These are phyloP conservation scores for Danaus chrysippus DNA, from an alignment of 2,888 invertebrate species.

Conservation along the genomic window DNA sequence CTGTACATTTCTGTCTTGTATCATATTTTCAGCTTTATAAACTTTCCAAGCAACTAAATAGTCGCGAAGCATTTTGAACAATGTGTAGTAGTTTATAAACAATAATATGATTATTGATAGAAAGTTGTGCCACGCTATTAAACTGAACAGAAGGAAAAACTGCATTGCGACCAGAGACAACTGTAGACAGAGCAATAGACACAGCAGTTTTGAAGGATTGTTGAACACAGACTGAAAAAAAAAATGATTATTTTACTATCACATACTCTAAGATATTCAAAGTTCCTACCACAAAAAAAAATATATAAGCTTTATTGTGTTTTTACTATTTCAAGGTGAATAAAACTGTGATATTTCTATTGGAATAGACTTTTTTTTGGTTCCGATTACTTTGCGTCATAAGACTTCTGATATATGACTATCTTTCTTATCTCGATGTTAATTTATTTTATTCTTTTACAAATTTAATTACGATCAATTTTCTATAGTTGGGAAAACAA, in stretches of 20 bases:
- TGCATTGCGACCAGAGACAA: constrained; percentile 85
- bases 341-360: no score
- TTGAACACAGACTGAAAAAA: constrained; percentile 87
- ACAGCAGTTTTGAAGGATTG: constrained; percentile 89
- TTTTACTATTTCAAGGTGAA: no score
- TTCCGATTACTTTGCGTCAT: no score
- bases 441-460: no score
- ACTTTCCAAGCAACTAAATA: constrained; percentile 91
- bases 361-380: no score
- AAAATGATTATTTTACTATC: constrained; percentile 1
- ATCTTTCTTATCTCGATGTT: no score
- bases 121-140: constrained; percentile 95
- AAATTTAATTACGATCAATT: no score
- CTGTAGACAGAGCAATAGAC: constrained; percentile 85
- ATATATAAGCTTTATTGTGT: no score
- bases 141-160: constrained; percentile 87
- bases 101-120: constrained; percentile 91
- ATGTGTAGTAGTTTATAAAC: constrained; percentile 93
- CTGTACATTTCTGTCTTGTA: constrained; percentile 79
- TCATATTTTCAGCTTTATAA: constrained; percentile 84
- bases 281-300: no score
- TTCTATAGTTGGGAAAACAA: no score
- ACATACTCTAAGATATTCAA: no score
- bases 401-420: no score
- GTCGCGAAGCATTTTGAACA: constrained; percentile 93